A percentile compares a stretch with the other conserved stretches of the same genome.
Evolutionary conservation across 2,888 invertebrate species (phyloP).

Genomic region (Caenorhabditis sp.): DNA sequence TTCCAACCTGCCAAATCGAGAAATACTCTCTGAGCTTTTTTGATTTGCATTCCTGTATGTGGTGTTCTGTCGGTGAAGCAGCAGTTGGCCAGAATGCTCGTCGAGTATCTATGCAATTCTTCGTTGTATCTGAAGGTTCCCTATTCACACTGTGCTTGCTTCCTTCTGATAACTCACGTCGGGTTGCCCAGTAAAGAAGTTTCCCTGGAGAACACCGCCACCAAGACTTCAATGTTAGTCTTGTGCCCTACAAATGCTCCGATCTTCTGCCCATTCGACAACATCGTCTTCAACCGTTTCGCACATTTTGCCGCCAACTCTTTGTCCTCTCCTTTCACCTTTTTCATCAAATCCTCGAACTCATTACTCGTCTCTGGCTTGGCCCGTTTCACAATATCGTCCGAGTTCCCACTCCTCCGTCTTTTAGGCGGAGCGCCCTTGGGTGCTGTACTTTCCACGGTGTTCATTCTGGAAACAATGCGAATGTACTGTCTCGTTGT

Average conservation of each 20-base stretch:
- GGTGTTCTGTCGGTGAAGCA: conserved; percentile 33
- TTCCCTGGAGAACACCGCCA: conserved; percentile 39
- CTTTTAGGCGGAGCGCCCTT: conserved; percentile 22
- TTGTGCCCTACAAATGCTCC: conserved; percentile 25
- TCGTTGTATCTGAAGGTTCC: conserved; percentile 37
- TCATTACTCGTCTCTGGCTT: conserved; percentile 27
- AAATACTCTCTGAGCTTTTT: conserved; percentile 31
- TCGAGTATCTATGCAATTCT: conserved; percentile 47
- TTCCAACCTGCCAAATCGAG: conserved; percentile 41
- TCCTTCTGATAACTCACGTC: conserved; percentile 26
- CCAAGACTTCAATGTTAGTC: conserved; percentile 39
- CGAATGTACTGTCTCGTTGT: background rate
- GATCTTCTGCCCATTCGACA: conserved; percentile 35
- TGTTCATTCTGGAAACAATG: conserved; percentile 10
- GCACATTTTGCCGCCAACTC: conserved; percentile 28
- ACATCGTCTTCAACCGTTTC: conserved; percentile 32
- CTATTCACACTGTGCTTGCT: background rate
- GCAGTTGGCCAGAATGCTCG: conserved; percentile 54
- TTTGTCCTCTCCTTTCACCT: conserved; percentile 18
- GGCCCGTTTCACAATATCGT: background rate
- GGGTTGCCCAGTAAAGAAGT: conserved; percentile 33
- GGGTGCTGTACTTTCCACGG: background rate
- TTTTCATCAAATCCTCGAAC: conserved; percentile 23
- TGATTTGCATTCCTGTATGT: conserved; percentile 28
- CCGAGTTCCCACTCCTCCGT: background rate